phyloP scores from a whole-genome alignment of 2,888 invertebrate species.

The Oxystoma pomonae region DNA sequence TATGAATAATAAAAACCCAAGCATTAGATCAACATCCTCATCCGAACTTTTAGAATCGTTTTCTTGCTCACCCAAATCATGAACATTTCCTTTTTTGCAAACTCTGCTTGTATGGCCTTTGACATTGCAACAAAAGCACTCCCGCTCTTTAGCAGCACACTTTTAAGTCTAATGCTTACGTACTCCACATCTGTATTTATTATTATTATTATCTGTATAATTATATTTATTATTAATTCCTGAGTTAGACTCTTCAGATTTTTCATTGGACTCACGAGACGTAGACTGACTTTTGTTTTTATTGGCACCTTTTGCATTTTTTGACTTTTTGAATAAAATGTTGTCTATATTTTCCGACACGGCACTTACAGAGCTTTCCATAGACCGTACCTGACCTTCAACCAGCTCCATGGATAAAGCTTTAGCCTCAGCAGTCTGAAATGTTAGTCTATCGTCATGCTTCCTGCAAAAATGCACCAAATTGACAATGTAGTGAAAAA shows the following conservation, averaged over 20 bases:
- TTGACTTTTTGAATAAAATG: too few species aligned
- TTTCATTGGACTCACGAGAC: too few species aligned
- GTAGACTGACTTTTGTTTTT: too few species aligned
- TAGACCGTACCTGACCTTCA: constrained; percentile 14
- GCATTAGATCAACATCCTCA: neutral
- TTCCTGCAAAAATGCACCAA: constrained; percentile 1
- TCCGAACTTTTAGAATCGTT: too few species aligned
- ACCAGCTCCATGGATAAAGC: constrained; percentile 16
- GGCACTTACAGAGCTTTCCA: neutral
- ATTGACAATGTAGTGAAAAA: neutral
- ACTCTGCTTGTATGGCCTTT: constrained; percentile 17
- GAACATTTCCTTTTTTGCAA: constrained; percentile 1
- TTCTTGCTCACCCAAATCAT: too few species aligned
- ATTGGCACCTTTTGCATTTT: too few species aligned
- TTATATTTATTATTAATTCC: neutral
- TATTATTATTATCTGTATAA: too few species aligned
- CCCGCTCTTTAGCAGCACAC: constrained; percentile 17
- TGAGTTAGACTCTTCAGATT: neutral
- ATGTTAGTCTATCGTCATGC: constrained; percentile 13
- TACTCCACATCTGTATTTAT: constrained; percentile 6
- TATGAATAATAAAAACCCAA: neutral
- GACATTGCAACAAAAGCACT: constrained; percentile 17
- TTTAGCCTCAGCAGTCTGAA: constrained; percentile 4
- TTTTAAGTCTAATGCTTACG: constrained; percentile 11
- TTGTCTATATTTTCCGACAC: too few species aligned